Evolutionary conservation across 1,140 invertebrate genomes (phyloP).

Genomic region (Formica exsecta): DNA sequence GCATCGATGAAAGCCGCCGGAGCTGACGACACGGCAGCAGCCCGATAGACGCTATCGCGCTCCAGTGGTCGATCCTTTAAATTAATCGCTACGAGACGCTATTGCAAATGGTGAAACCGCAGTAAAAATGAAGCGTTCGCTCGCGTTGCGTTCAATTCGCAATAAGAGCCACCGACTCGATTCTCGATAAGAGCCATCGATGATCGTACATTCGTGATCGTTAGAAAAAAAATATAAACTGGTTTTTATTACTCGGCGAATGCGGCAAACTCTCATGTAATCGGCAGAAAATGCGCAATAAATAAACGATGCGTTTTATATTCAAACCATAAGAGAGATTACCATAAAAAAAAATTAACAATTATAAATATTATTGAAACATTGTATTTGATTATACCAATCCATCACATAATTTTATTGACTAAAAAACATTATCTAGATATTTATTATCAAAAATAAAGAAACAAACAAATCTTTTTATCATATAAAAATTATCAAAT

Average conservation of each 20-base stretch:
- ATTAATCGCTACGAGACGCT: constrained; percentile 55
- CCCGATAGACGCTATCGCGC: constrained; percentile 50
- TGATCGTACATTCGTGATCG: constrained; percentile 39
- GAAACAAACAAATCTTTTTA: background rate
- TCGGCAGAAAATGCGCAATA: background rate
- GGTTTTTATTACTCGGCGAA: constrained; percentile 26
- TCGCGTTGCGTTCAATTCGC: constrained; percentile 52
- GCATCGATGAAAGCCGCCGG: constrained; percentile 55
- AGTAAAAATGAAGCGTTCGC: constrained; percentile 54
- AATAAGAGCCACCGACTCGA: constrained; percentile 34
- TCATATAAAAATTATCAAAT: background rate
- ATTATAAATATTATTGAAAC: constrained; percentile 23
- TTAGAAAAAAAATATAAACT: constrained; percentile 49
- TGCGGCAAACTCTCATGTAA: constrained; percentile 6
- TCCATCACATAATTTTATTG: constrained; percentile 7
- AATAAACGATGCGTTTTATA: constrained; percentile 11
- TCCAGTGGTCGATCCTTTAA: constrained; percentile 51
- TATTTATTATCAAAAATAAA: background rate
- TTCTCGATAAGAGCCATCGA: constrained; percentile 38
- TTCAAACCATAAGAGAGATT: background rate
- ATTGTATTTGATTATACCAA: background rate
- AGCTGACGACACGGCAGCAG: constrained; percentile 32
- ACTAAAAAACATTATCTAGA: background rate
- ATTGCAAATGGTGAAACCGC: constrained; percentile 39
- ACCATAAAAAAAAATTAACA: background rate